phyloP scores from a whole-genome alignment of 1,140 invertebrate genomes.

The Pachyrhynchus sulphureomaculatus region DNA sequence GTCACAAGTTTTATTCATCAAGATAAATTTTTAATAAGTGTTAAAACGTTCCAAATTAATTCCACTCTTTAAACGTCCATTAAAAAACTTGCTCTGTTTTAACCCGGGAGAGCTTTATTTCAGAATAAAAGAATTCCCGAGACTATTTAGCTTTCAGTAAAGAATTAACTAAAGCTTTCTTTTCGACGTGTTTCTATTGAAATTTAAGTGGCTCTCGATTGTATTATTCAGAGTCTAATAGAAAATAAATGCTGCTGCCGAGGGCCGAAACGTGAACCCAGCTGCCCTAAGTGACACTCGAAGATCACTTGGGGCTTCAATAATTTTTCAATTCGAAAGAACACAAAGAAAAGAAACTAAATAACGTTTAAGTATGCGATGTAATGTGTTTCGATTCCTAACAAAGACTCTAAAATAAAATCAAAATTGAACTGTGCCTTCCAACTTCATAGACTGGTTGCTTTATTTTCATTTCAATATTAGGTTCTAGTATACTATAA shows the following conservation, averaged over 20 bases:
- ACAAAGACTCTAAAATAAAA: too few relatives aligned
- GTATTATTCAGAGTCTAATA: conserved; percentile 31
- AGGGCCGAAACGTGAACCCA: conserved; percentile 22
- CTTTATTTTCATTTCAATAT: background rate
- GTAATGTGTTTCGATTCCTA: too few relatives aligned
- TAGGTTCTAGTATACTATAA: too few relatives aligned
- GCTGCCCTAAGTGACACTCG: conserved; percentile 27
- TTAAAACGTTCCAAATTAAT: conserved; percentile 3
- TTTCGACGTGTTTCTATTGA: conserved; percentile 21
- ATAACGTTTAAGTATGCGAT: background rate
- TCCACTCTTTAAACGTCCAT: background rate
- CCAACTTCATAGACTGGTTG: background rate
- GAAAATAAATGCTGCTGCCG: conserved; percentile 27
- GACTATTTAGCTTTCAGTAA: conserved; percentile 18
- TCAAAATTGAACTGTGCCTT: background rate
- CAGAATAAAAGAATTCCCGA: conserved; percentile 12
- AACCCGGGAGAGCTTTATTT: background rate
- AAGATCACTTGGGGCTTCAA: conserved; percentile 30
- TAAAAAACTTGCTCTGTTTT: conserved; percentile 1
- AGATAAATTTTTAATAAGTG: too few relatives aligned
- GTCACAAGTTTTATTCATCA: too few relatives aligned
- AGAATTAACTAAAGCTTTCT: conserved; percentile 26
- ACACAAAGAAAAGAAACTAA: conserved; percentile 6
- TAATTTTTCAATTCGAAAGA: conserved; percentile 18
- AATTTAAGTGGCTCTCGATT: conserved; percentile 28